Evolutionary conservation across 2,888 invertebrate species (phyloP), one percentile per base, ranked within the genome.

Genomic region (Dynastes grantii): DNA sequence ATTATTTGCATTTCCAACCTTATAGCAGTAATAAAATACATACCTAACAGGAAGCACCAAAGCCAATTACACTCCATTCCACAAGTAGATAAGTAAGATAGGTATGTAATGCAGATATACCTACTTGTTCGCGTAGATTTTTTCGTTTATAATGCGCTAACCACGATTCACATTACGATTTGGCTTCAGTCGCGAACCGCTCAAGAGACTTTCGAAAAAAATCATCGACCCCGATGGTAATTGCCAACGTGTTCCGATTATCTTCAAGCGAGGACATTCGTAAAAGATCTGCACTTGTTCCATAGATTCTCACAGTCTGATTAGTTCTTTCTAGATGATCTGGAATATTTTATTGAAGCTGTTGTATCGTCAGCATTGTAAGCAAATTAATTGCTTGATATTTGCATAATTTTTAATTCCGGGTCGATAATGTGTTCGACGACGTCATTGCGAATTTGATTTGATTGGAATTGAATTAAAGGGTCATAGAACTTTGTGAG

Each of bases 151-250:
- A 29, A 61, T 61, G 61, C 16, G 16, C 61, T 61, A 61, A 61
- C 61, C 61, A 61, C 61, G 61, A 61, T 61, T 61, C 61, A 29
- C 61, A 61, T 61, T 61, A 61, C 27, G 27, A 29, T 16, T 61
- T 27, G n/a, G 16, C 29, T 27, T 61, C 22, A 27, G 16, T 61
- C 27, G 27, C 29, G 61, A 22, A 61, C 22, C 61, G 27, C 29
- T 61, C 61, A 8, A 13, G 61, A 29, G 61, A 61, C 61, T 61
- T 61, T 61, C 61, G 27, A 37, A 61, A 61, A 61, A 61, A 61
- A 61, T 61, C 27, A 29, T 11, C 61, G 61, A 61, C 29, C 61
- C 61, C 61, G 29, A 27, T 61, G 61, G 61, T 61, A 61, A 61
- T 61, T 61, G 61, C 29, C 29, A 61, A 61, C 61, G 29, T 61